Evolutionary conservation across 2,113 vertebrate genomes (phyloP).

Genomic region (Falco punctatus): DNA sequence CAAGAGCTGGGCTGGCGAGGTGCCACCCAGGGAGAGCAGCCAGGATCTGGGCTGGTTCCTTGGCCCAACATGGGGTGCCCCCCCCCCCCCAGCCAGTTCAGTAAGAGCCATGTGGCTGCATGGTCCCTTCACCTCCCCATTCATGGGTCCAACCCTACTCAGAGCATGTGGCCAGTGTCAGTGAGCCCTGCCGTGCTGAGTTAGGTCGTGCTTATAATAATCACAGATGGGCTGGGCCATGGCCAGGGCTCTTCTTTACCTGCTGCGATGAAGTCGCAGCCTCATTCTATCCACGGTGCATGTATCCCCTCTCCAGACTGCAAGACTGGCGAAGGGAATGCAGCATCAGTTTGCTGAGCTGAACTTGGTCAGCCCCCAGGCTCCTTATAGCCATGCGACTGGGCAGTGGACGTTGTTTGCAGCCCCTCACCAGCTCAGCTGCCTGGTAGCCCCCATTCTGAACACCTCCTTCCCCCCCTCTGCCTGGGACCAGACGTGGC

Average conservation of each 20-base stretch:
- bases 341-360: background rate
- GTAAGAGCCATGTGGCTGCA: accelerated
- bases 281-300: background rate
- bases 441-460: background rate
- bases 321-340: background rate
- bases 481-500: background rate
- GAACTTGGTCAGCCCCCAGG: accelerated
- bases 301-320: background rate
- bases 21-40: background rate
- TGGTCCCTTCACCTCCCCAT: background rate
- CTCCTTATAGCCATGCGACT: background rate
- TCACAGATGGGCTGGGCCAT: background rate
- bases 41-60: background rate
- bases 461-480: accelerated
- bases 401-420: background rate
- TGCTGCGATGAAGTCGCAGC: background rate
- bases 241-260: background rate
- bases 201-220: background rate
- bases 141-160: background rate
- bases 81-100: accelerated
- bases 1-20: background rate
- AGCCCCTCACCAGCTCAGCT: background rate
- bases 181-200: background rate
- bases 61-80: background rate
- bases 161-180: background rate